Evolutionary conservation across 2,113 vertebrate genomes (phyloP), one percentile per base, ranked within the genome.

Genomic region (Ochotona curzoniae): DNA sequence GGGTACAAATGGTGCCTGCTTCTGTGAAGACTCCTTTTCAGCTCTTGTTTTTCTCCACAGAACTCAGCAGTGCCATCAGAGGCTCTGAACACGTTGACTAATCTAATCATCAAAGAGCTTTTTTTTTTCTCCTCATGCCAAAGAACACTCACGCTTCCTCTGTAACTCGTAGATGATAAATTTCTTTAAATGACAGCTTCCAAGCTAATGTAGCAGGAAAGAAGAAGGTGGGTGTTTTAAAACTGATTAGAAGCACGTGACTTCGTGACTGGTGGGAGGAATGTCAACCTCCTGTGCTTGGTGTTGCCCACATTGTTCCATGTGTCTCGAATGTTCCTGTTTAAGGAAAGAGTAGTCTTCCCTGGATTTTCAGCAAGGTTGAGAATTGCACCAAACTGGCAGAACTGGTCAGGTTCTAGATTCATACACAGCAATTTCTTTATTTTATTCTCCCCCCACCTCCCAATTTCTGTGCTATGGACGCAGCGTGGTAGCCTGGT

Each of bases 191-290:
- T 92, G 51, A 71, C 5, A 83, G 38, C 84, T 60, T 96, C 85
- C 47, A 49, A 88, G n/a, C 61, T 95, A 82, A 84, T 60, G 44
- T 44, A 66, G 75, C 80, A 78, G 60, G 81, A 73, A 57, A 28
- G 60, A 13, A 60, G 51, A 88, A 76, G n/a, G 61, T 79, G 66
- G 69, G 44, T 87, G 44, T 95, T 44, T 97, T 90, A 74, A 80
- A 94, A 83, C 87, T 88, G 87, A 78, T 96, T 95, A n/a, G n/a
- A n/a, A n/a, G n/a, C n/a, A n/a, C n/a, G n/a, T n/a, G n/a, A n/a
- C n/a, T n/a, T n/a, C n/a, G 95, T 96, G 75, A 95, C 70, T 64
- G 70, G 85, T 79, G 67, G 92, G 91, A 85, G 71, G 35, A 66
- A 32, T 44, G 83, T 85, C 21, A 92, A 78, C 91, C 51, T 83